Base-by-base conservation (phyloP, 2,888 invertebrate genomes). In the Cotesia congregata region DNA sequence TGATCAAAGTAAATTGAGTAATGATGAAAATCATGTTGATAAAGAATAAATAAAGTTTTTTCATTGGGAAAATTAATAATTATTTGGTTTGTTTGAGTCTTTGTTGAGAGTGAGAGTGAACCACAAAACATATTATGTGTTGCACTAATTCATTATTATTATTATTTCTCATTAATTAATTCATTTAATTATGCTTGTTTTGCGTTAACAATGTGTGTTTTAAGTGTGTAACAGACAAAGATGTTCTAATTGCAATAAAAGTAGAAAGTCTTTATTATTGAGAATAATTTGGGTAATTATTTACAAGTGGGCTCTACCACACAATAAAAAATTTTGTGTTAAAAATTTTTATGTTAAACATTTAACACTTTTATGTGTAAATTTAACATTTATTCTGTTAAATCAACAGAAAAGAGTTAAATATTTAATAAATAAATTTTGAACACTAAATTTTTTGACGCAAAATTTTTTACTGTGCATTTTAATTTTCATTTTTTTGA, bases 61-160 rank as follows among this genome's bases (percentile, higher is more conserved):
- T 7, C 50, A 59, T 17, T 7, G 50, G 20, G 30, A 30, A 9
- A 50, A 50, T 50, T 12, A 50, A 12, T 30, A 30, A 74, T 76
- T 9, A 72, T 30, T 15, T 41, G 38, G 59, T 77, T 38, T n/a
- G 20, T 67, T 68, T 62, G 7, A 68, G 69, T 12, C 12, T 7
- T 75, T 20, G 15, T 69, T 75, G 61, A 69, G 72, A 72, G 70
- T 78, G 50, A 50, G 50, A 50, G 50, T 50, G 50, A 50, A 12
- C 50, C 50, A 50, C 50, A 50, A 50, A 50, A 50, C 12, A 50
- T 50, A 12, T 50, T 50, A 50, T 50, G 50, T 50, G 7, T 50
- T 12, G 50, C 50, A 50, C 12, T 50, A 50, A 50, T 50, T 50
- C 30, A 50, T 50, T 50, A 12, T 50, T 9, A 6, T 9, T 50